Evolutionary conservation across 2,888 invertebrate species (phyloP).

Genomic region (Lasioglossum morio): DNA sequence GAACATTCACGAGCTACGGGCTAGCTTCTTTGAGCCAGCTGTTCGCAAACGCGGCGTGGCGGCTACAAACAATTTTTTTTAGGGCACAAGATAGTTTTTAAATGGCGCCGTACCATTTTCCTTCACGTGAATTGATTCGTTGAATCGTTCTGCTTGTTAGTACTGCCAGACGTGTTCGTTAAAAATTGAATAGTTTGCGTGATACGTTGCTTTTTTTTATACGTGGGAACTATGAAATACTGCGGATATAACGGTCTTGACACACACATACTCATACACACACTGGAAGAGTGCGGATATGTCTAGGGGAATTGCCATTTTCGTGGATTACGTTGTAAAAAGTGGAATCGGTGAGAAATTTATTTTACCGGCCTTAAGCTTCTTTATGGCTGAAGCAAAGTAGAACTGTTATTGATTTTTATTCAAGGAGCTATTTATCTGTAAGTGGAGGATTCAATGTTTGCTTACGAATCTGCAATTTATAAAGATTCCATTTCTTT

Average conservation of each 20-base stretch:
- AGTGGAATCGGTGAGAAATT: not conserved
- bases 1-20: constrained; percentile 17
- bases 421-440: not conserved
- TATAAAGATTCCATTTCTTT: not conserved
- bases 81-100: not conserved
- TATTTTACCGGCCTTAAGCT: not conserved
- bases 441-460: not conserved
- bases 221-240: not conserved
- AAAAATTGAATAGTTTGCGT: not conserved
- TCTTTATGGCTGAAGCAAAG: not conserved
- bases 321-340: not conserved
- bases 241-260: not conserved
- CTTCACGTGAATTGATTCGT: not conserved
- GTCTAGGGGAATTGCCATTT: not conserved
- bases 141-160: not conserved
- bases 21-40: not conserved
- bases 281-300: not conserved
- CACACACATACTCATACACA: not conserved
- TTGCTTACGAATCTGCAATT: not conserved
- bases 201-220: not conserved
- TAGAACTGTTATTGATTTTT: not conserved
- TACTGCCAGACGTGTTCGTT: not conserved
- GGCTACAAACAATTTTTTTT: not conserved
- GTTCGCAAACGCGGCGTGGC: not conserved
- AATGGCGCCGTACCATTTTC: not conserved